Evolutionary conservation across 2,888 invertebrate genomes (phyloP), one percentile per base, ranked within the genome.

Genomic region (Augochlorella aurata): DNA sequence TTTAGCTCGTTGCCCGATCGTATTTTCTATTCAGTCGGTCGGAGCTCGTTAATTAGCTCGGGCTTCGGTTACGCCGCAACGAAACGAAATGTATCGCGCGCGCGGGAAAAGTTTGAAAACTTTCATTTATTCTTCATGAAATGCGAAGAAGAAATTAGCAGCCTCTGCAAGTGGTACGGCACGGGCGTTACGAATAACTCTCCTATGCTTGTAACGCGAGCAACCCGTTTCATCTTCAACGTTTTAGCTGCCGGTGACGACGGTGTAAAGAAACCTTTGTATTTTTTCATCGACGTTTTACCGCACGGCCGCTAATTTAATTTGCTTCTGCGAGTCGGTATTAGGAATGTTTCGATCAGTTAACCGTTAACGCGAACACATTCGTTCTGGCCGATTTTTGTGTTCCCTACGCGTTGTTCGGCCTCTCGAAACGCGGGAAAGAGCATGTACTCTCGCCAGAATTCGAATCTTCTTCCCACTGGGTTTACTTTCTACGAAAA

Each of bases 401-500:
- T 66, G 63, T 65, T 49, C 24, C 52, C 45, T 71, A 45, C 63
- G 49, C 63, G 63, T 21, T n/a, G 24, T 49, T 24, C 1, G 9
- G 44, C 10, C 24, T 29, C 69, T 21, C 50, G 74, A 14, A 61
- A 70, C 45, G 7, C 74, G 49, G 50, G 76, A 74, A 77, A 75
- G 77, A 77, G 66, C 29, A 65, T 50, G 58, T 29, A 29, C 79
- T 84, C 77, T 80, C 75, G 71, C 67, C 78, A 61, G 76, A 75
- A 83, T 85, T 70, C 74, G 82, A 69, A 63, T 75, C 76, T 74
- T 76, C 79, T 81, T 87, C 75, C 79, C 80, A 81, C 69, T 71
- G 77, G 88, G 81, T 91, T 91, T 91, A 91, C 91, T 91, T 91
- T 91, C 90, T 90, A 90, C 85, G 78, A 84, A 79, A 86, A 90